These are phyloP conservation scores for Philonicus albiceps DNA, from an alignment of 2,888 invertebrate genomes.

Conservation along the genomic window DNA sequence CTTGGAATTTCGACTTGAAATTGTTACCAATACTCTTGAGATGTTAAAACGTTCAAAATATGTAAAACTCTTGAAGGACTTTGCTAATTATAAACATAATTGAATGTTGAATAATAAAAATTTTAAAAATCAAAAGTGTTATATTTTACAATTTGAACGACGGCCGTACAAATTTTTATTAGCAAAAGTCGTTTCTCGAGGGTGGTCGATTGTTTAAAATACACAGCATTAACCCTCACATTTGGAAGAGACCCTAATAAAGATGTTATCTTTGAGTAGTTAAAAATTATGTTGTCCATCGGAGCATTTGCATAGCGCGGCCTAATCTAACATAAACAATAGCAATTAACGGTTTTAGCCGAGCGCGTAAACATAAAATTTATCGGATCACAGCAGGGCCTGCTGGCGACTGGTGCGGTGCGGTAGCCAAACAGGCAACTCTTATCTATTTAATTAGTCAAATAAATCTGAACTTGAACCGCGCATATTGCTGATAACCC, in stretches of 20 bases:
- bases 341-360: not conserved
- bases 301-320: not conserved
- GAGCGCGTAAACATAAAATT: not conserved
- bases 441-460: slow-evolving; percentile 31
- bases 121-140: not conserved
- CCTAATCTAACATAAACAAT: not conserved
- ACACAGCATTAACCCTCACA: not conserved
- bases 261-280: not conserved
- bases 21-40: too few relatives aligned
- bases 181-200: not conserved
- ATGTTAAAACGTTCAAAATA: too few relatives aligned
- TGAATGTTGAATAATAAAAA: too few relatives aligned
- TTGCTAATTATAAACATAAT: too few relatives aligned
- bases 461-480: slow-evolving; percentile 25
- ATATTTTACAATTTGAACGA: not conserved
- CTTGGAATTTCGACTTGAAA: too few relatives aligned
- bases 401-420: not conserved
- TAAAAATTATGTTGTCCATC: not conserved
- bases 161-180: not conserved
- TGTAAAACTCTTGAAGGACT: too few relatives aligned
- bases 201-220: not conserved
- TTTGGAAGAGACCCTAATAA: not conserved
- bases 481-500: not conserved
- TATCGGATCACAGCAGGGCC: not conserved
- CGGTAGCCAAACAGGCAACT: not conserved